Evolutionary conservation across 2,113 vertebrate species (phyloP), one percentile per base, ranked within the genome.

Genomic region (Mola mola): DNA sequence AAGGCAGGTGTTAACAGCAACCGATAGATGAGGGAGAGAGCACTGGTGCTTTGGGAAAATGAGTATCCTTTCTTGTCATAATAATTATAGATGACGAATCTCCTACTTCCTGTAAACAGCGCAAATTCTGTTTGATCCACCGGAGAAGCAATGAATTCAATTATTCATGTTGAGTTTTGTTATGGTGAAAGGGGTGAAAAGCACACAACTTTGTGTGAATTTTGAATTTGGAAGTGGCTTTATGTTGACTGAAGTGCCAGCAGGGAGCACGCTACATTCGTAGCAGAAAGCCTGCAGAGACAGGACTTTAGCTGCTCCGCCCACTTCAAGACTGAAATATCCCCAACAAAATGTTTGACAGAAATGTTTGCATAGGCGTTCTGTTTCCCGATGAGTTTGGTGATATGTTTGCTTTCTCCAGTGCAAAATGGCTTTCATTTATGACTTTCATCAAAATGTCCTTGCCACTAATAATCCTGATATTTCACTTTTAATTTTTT

Each of bases 1-100:
- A 70, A 84, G 78, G 66, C 80, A 77, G 82, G 75, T 86, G 83
- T 85, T 87, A 87, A 85, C 75, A 84, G 69, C 56, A 29, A 65
- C 65, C 63, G 72, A 81, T 59, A 76, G 61, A 46, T 33, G 59
- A 61, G 52, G 63, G 42, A 66, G 55, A 38, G 11, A 19, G 53
- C 29, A 43, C n/a, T 46, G 60, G 8, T 49, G 15, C 41, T 78
- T 59, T 22, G 52, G 60, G 60, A 59, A 76, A 76, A 79, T 71
- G 13, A 72, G 75, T 77, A 72, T 48, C 62, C 28, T 63, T 71
- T 72, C 51, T 73, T 75, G 66, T 83, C 61, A 74, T 76, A 80
- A 84, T 40, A 66, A 60, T 62, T 66, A 68, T 75, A 74, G 49
- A 49, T 86, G 72, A 81, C 83, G 75, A 88, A 64, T 85, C 80